Evolutionary conservation across 2,888 invertebrate species (phyloP), one percentile per base, ranked within the genome.

Genomic region (Labia minor): DNA sequence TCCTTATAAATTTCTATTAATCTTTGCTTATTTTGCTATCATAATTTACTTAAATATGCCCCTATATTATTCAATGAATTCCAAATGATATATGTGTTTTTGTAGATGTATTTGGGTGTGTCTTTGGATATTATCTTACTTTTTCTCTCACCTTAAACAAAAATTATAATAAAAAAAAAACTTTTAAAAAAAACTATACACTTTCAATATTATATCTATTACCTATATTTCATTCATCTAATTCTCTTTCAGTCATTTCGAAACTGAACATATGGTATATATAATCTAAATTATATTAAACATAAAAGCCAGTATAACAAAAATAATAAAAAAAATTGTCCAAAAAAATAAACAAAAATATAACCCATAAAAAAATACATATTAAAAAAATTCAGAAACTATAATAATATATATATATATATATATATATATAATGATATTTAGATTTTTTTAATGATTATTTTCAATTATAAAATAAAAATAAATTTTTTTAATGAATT

Each of bases 401-500:
- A n/a, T n/a, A n/a, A n/a, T n/a, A n/a, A n/a, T n/a, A n/a, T n/a
- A n/a, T n/a, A n/a, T n/a, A n/a, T n/a, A n/a, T n/a, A n/a, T n/a
- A n/a, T n/a, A n/a, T n/a, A n/a, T 11, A 11, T 33, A 33, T 33
- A 33, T 49, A 49, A 49, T 49, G n/a, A 49, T 49, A 49, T 49
- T 49, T 49, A 33, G 33, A 33, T 33, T 49, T 49, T 49, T 49
- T 49, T 49, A 26, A 49, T 49, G 14, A 8, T 49, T 49, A 49
- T 49, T 49, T 49, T 49, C 14, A 49, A 49, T 49, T 16, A 11
- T 8, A 3, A 49, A 49, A 49, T 8, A 10, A n/a, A 49, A 49
- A 49, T 49, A 49, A 49, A 4, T n/a, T 49, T 49, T 49, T 49
- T 49, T 49, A 26, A 49, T 49, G 49, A 49, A 49, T 49, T 49